Conservation (phyloP, 2,113 vertebrate genomes). For the Dicentrarchus labrax region DNA sequence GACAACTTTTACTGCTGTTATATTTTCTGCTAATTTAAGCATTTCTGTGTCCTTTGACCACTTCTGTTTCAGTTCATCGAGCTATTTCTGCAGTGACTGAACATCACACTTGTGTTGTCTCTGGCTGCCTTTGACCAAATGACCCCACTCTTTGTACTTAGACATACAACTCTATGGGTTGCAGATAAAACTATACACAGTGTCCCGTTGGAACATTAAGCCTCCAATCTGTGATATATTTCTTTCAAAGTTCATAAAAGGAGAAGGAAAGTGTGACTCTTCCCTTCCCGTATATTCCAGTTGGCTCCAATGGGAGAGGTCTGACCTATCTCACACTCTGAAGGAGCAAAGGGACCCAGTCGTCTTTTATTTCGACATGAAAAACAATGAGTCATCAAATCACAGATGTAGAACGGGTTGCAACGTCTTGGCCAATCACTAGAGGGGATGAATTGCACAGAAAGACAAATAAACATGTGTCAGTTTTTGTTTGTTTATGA, state of each 20-base stretch:
- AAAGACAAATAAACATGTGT: slow-evolving; percentile 35
- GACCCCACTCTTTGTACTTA: neutral
- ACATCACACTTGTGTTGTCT: neutral
- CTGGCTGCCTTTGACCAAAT: neutral
- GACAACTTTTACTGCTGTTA: neutral
- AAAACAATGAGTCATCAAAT: slow-evolving; percentile 72
- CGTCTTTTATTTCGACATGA: slow-evolving; percentile 50
- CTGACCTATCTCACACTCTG: slow-evolving; percentile 75
- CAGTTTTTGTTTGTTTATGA: neutral
- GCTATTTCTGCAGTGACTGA: neutral
- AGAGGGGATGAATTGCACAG: slow-evolving; percentile 12
- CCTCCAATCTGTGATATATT: neutral
- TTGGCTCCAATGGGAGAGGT: slow-evolving; percentile 53
- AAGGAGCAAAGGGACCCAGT: slow-evolving; percentile 46
- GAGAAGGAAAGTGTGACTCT: slow-evolving; percentile 21
- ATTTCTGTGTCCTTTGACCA: neutral
- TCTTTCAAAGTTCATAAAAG: slow-evolving; percentile 48
- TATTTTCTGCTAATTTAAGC: neutral
- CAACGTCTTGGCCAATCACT: slow-evolving; percentile 25
- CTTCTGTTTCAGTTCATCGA: neutral
- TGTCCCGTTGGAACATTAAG: neutral
- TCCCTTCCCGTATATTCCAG: slow-evolving; percentile 18
- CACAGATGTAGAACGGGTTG: slow-evolving; percentile 30
- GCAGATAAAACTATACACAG: neutral
- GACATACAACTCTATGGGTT: neutral